A percentile compares a stretch with the other conserved stretches of the same genome.
phyloP scores from a whole-genome alignment of 2,113 vertebrate species.

The Pteruthius melanotis region DNA sequence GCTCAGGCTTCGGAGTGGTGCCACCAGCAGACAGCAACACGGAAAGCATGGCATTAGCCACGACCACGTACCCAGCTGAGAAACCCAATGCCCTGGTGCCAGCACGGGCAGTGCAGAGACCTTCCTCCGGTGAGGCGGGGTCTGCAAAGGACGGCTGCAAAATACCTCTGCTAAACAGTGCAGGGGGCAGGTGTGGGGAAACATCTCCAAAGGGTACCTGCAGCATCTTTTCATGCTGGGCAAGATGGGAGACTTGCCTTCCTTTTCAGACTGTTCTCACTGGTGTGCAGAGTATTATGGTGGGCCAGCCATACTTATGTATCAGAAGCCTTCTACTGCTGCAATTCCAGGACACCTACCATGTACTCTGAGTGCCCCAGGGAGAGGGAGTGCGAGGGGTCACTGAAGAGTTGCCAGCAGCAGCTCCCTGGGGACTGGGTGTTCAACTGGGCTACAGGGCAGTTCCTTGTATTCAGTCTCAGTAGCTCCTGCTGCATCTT shows the following conservation, averaged over 20 bases:
- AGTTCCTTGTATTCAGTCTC: not conserved
- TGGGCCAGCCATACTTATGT: fast-evolving
- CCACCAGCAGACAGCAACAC: slow-evolving; percentile 71
- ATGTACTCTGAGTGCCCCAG: not conserved
- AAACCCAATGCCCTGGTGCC: slow-evolving; percentile 76
- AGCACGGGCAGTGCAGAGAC: slow-evolving; percentile 65
- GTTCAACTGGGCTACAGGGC: not conserved
- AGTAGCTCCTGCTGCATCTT: not conserved
- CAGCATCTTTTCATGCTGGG: not conserved
- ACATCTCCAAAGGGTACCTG: not conserved
- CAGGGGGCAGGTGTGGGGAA: not conserved
- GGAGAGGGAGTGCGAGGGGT: not conserved
- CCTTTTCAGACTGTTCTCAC: not conserved
- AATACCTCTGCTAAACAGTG: not conserved
- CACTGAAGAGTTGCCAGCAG: not conserved
- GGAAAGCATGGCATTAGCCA: slow-evolving; percentile 59
- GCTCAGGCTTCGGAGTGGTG: slow-evolving; percentile 82
- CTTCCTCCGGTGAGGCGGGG: slow-evolving; percentile 61
- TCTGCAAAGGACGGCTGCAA: not conserved
- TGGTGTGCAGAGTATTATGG: not conserved
- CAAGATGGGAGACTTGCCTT: not conserved
- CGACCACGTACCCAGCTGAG: slow-evolving; percentile 74
- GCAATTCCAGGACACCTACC: fast-evolving
- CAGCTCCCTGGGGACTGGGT: not conserved
- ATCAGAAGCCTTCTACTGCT: not conserved